Evolutionary conservation across 1,140 invertebrate species (phyloP).

Genomic region (Hesperophylax magnus): DNA sequence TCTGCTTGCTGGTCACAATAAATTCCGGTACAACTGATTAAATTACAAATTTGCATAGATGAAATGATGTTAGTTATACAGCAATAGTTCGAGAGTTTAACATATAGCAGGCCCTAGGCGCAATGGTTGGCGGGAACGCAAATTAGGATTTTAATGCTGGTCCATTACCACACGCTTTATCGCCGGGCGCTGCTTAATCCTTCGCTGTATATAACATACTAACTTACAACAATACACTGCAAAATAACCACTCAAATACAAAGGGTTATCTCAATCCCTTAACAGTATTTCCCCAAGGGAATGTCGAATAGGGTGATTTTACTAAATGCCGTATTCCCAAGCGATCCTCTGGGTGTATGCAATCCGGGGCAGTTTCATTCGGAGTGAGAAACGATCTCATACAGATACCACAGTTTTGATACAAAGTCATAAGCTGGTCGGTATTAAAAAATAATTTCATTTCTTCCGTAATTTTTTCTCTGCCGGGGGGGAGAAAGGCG

Average conservation of each 20-base stretch:
- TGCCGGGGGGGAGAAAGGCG: neutral
- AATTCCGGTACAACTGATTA: no score
- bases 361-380: conserved; percentile 47
- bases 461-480: conserved; percentile 31
- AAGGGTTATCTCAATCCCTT: neutral
- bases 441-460: conserved; percentile 45
- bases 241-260: conserved; percentile 18
- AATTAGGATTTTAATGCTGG: conserved; percentile 55
- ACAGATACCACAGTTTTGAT: conserved; percentile 42
- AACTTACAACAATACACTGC: conserved; percentile 5
- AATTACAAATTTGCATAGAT: no score
- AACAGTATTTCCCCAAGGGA: neutral
- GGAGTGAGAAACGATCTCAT: conserved; percentile 49
- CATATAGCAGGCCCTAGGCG: neutral
- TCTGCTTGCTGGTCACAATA: no score
- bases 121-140: conserved; percentile 47
- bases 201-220: neutral
- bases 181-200: conserved; percentile 32
- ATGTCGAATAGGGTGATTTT: neutral
- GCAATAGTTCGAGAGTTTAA: no score
- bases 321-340: conserved; percentile 3
- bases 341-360: neutral
- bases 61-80: no score
- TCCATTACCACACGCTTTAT: conserved; percentile 54
- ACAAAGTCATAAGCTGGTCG: conserved; percentile 37